Evolutionary conservation across 2,888 invertebrate species (phyloP).

Genomic region (Erebia epiphron): DNA sequence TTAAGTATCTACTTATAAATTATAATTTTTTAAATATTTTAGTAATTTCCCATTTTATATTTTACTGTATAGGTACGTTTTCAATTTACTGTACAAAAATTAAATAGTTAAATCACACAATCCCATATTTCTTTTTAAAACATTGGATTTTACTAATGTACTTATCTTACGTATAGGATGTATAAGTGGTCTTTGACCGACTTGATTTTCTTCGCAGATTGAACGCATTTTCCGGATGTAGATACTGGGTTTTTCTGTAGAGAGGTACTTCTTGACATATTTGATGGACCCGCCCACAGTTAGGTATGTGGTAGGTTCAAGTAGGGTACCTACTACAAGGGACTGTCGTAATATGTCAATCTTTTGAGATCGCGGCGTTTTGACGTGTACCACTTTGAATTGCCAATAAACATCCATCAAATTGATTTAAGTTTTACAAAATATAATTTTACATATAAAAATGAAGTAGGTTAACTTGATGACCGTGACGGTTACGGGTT

Average conservation of each 20-base stretch:
- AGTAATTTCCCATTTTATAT: too few relatives aligned
- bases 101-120: too few relatives aligned
- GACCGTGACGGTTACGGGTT: too few relatives aligned
- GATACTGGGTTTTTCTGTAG: neutral
- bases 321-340: conserved; percentile 15
- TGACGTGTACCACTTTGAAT: conserved; percentile 35
- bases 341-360: conserved; percentile 21
- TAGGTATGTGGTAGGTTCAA: neutral
- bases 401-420: conserved; percentile 34
- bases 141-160: too few relatives aligned
- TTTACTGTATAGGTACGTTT: too few relatives aligned
- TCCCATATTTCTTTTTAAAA: too few relatives aligned
- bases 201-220: neutral
- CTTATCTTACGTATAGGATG: too few relatives aligned
- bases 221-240: neutral
- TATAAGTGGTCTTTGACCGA: too few relatives aligned
- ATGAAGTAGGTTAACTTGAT: neutral
- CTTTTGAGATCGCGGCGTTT: conserved; percentile 20
- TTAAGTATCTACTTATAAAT: too few relatives aligned
- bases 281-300: conserved; percentile 19
- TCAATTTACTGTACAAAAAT: too few relatives aligned
- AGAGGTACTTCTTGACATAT: neutral
- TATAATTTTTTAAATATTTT: too few relatives aligned
- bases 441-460: neutral
- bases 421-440: conserved; percentile 14